Evolutionary conservation across 2,113 vertebrate species (phyloP), one percentile per base, ranked within the genome.

Genomic region (Haemorhous mexicanus): DNA sequence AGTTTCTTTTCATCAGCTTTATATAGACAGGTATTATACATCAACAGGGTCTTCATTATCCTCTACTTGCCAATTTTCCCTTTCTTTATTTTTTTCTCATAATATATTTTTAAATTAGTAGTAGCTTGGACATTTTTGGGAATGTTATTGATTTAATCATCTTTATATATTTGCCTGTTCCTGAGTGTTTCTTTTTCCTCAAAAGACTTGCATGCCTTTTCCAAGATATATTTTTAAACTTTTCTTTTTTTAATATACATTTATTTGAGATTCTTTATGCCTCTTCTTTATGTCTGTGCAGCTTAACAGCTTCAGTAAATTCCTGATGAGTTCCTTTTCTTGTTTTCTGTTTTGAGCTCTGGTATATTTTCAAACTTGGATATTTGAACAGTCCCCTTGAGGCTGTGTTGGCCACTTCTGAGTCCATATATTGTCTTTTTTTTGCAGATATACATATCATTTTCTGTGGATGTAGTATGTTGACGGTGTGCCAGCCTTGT

Each of bases 1-100:
- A 94, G 82, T 84, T 95, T 80, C 35, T 82, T 93, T 94, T 93
- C 87, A 82, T 93, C 93, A 87, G 69, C 76, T 87, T 91, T 87
- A 49, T 61, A 58, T 69, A 64, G 63, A 63, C 87, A 55, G 32
- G 32, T 90, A 82, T 87, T 91, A 91, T 87, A 72, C 74, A 87
- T 94, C 84, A 94, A 64, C 73, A 49, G 37, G 20, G 37, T 95
- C 46, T 85, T 94, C 62, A 90, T 93, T 93, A 79, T 89, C 70
- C 69, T 46, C 49, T 69, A 23, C 49, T 95, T 91, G 87, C 43
- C 59, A 63, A 69, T 95, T 87, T 89, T 63, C 58, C 26, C 61
- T 92, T 83, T 21, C 8, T 63, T 79, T 91, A 32, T 93, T 89
- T 84, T 84, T 86, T 62, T 61, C 30, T 46, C 5, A 15, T 30